These are phyloP conservation scores for Melanogrammus aeglefinus DNA, from an alignment of 2,797 vertebrate species.

Conservation along the genomic window DNA sequence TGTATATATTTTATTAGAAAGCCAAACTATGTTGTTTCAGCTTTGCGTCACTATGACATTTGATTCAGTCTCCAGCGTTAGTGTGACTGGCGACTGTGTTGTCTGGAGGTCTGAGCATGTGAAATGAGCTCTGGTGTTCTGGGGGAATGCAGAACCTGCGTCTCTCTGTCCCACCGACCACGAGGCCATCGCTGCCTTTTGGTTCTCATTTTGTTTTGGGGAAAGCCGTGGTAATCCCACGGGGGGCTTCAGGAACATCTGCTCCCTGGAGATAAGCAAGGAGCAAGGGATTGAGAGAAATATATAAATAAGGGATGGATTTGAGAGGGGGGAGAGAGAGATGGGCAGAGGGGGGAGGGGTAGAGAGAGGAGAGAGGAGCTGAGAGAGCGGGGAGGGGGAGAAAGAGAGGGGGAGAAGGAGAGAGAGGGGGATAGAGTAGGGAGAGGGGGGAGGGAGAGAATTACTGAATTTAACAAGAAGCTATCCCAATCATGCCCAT, in stretches of 20 bases:
- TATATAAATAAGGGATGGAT: not conserved
- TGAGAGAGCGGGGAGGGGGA: not conserved
- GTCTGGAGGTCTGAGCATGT: conserved; percentile 8
- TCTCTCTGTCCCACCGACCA: conserved; percentile 59
- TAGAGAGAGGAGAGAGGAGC: not conserved
- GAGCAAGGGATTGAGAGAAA: conserved; percentile 5
- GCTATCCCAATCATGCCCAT: not conserved
- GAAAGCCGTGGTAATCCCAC: conserved; percentile 56
- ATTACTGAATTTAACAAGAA: not conserved
- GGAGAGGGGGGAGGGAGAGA: not conserved
- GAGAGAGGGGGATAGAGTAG: not conserved
- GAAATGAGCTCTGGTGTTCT: not conserved
- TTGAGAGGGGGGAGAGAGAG: not conserved
- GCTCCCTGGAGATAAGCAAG: conserved; percentile 55
- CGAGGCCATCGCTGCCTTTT: conserved; percentile 13
- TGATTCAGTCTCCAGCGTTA: conserved; percentile 20
- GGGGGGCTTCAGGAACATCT: conserved; percentile 52
- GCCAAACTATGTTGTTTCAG: not conserved
- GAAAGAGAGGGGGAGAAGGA: not conserved
- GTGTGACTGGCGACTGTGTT: conserved; percentile 16
- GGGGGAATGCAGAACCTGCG: conserved; percentile 36
- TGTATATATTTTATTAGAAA: not conserved
- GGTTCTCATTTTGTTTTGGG: conserved; percentile 51
- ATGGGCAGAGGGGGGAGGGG: not conserved
- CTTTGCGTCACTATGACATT: not conserved